phyloP scores from a whole-genome alignment of 2,888 invertebrate genomes.

The Eupsilia transversa region DNA sequence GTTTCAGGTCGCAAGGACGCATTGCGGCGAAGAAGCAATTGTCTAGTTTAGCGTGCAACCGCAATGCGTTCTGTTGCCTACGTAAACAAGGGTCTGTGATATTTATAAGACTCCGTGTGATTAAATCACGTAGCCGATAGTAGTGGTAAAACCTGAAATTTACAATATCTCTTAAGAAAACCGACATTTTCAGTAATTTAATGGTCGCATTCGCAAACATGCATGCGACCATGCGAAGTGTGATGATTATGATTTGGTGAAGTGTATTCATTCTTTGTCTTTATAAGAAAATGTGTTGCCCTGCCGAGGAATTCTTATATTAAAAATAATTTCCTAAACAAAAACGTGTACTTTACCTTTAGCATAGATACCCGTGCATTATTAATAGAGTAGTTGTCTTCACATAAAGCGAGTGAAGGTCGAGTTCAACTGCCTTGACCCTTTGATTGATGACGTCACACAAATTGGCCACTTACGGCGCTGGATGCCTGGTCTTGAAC shows the following conservation, averaged over 20 bases:
- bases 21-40: constrained; percentile 50
- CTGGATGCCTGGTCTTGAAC: neutral
- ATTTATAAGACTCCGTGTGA: constrained; percentile 3
- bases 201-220: neutral
- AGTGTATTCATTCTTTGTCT: neutral
- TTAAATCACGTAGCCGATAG: neutral
- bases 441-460: constrained; percentile 24
- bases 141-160: neutral
- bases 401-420: neutral
- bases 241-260: too few species aligned
- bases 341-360: neutral
- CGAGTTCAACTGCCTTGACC: constrained; percentile 35
- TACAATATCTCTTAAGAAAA: neutral
- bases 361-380: constrained; percentile 1
- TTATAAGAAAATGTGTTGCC: neutral
- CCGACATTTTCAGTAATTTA: neutral
- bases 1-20: constrained; percentile 38
- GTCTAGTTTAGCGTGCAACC: constrained; percentile 42
- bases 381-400: neutral
- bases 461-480: constrained; percentile 31
- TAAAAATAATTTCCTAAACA: neutral
- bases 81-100: neutral
- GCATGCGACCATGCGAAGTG: neutral
- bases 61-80: constrained; percentile 52
- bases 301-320: neutral